These are phyloP conservation scores for Caracal caracal DNA, from an alignment of 2,113 vertebrate species.

Conservation along the genomic window DNA sequence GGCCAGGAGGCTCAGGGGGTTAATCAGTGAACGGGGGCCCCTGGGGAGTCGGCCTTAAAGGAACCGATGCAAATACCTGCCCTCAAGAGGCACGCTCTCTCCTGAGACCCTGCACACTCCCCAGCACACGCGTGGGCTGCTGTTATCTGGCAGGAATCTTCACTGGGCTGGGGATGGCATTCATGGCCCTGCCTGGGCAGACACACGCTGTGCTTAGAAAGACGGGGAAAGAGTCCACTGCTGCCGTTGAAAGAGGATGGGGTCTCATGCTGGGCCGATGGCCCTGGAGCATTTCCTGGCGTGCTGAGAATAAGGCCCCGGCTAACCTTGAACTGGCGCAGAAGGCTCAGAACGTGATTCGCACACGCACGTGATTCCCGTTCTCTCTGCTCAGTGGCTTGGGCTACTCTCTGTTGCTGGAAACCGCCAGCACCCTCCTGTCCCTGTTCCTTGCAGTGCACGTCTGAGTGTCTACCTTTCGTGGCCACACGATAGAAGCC, in stretches of 20 bases:
- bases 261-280: fast-evolving
- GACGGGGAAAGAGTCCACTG: fast-evolving
- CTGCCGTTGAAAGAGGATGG: fast-evolving
- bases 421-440: fast-evolving
- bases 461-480: fast-evolving
- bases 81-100: background rate
- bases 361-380: fast-evolving
- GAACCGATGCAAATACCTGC: fast-evolving
- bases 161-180: fast-evolving
- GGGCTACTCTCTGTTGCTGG: fast-evolving
- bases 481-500: background rate
- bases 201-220: fast-evolving
- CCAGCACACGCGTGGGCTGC: fast-evolving
- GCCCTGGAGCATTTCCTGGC: fast-evolving
- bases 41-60: fast-evolving
- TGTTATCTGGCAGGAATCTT: fast-evolving
- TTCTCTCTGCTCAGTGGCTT: fast-evolving
- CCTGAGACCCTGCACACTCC: fast-evolving
- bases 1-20: fast-evolving
- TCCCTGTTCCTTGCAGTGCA: fast-evolving
- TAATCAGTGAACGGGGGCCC: fast-evolving
- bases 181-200: fast-evolving
- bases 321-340: fast-evolving
- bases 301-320: fast-evolving
- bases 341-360: fast-evolving